phyloP scores from a whole-genome alignment of 2,113 vertebrate species.

The Hippocampus guttulatus region DNA sequence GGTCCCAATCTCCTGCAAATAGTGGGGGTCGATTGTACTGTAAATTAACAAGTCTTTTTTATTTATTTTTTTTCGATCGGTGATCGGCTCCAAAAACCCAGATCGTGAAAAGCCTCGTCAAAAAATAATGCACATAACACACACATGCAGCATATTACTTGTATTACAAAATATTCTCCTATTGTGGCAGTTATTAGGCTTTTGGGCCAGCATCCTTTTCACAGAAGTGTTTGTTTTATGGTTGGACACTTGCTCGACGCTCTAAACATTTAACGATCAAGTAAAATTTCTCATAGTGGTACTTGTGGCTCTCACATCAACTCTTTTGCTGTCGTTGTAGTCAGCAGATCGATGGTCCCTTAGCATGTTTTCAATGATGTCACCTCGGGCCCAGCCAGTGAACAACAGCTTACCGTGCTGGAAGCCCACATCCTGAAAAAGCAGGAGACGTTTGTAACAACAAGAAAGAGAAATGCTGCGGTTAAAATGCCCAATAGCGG shows the following conservation, averaged over 20 bases:
- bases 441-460: background rate
- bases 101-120: no score
- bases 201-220: background rate
- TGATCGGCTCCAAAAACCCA: no score
- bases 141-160: background rate
- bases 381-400: slow-evolving; percentile 82
- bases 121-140: no score
- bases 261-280: background rate
- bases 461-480: background rate
- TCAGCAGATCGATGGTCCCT: slow-evolving; percentile 83
- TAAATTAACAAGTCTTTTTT: no score
- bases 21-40: no score
- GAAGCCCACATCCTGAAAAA: slow-evolving; percentile 83
- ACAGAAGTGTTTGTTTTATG: background rate
- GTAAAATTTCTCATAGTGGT: background rate
- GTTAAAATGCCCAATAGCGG: background rate
- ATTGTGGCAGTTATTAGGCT: background rate
- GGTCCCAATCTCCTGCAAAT: no score
- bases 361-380: slow-evolving; percentile 91
- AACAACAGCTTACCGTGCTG: slow-evolving; percentile 89
- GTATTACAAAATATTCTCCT: background rate
- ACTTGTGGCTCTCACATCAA: slow-evolving; percentile 75
- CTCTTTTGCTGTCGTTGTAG: slow-evolving; percentile 84
- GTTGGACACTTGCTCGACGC: background rate
- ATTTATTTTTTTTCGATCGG: no score